A percentile compares a stretch with the other conserved stretches of the same genome.
Conservation (phyloP, 2,888 invertebrate species). For the Scaptomyza polygonia region DNA sequence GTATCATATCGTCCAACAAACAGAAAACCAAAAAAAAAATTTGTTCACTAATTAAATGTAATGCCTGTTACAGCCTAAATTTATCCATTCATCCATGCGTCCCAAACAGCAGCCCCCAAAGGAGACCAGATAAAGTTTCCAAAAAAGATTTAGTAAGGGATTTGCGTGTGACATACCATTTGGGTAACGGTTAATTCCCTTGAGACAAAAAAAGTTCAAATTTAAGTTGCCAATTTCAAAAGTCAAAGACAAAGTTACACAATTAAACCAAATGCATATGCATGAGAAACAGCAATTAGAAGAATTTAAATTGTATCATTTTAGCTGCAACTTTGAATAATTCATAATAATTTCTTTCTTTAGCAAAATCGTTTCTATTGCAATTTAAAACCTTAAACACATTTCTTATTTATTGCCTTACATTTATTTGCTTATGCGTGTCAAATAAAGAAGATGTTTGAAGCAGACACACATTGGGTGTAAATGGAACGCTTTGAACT, state of each 20-base stretch:
- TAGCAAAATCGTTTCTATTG: background rate
- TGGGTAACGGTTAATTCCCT: conserved; percentile 1
- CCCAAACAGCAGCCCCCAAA: background rate
- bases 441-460: background rate
- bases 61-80: conserved; percentile 18
- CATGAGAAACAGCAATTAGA: background rate
- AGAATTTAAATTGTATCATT: background rate
- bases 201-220: background rate
- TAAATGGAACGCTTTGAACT: conserved; percentile 43
- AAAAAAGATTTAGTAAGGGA: conserved; percentile 6
- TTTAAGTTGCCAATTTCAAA: conserved; percentile 4
- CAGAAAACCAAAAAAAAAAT: conserved; percentile 10
- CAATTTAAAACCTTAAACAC: background rate
- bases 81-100: background rate
- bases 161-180: background rate
- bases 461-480: conserved; percentile 1
- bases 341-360: background rate
- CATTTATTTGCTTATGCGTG: background rate
- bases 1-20: conserved; percentile 15
- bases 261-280: background rate
- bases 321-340: background rate
- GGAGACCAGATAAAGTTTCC: conserved; percentile 4
- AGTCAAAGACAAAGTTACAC: background rate
- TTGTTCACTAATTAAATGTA: conserved; percentile 69
- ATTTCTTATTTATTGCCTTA: conserved; percentile 1